These are phyloP conservation scores for Cactoblastis cactorum DNA, from an alignment of 2,888 invertebrate species.

Conservation along the genomic window DNA sequence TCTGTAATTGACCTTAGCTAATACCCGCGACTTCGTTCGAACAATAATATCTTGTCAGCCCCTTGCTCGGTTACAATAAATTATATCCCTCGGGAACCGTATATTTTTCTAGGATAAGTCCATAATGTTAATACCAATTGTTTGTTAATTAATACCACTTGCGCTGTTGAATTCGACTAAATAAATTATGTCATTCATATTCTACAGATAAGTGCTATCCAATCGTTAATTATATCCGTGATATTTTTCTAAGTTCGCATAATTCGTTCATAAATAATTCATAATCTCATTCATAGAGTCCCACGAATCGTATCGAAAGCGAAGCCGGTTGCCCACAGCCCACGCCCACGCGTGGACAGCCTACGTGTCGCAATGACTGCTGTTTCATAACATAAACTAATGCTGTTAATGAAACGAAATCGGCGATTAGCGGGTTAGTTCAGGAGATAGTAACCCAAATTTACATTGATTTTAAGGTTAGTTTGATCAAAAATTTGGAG, in stretches of 20 bases:
- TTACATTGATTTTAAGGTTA: neutral
- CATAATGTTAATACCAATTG: no score
- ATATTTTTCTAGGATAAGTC: no score
- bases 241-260: neutral
- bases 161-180: neutral
- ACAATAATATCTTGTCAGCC: no score
- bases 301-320: constrained; percentile 5
- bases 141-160: no score
- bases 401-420: constrained; percentile 4
- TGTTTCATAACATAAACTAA: constrained; percentile 20
- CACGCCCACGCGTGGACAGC: constrained; percentile 24
- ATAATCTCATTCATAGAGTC: constrained; percentile 5
- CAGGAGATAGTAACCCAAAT: constrained; percentile 12
- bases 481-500: neutral
- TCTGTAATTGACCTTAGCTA: no score
- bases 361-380: constrained; percentile 20
- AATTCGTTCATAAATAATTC: neutral
- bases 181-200: neutral
- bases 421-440: constrained; percentile 13
- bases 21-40: no score
- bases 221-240: neutral
- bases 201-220: neutral
- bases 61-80: no score
- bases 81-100: no score
- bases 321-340: constrained; percentile 9